phyloP scores from a whole-genome alignment of 2,797 vertebrate genomes.

The Sebastes hubbsi region DNA sequence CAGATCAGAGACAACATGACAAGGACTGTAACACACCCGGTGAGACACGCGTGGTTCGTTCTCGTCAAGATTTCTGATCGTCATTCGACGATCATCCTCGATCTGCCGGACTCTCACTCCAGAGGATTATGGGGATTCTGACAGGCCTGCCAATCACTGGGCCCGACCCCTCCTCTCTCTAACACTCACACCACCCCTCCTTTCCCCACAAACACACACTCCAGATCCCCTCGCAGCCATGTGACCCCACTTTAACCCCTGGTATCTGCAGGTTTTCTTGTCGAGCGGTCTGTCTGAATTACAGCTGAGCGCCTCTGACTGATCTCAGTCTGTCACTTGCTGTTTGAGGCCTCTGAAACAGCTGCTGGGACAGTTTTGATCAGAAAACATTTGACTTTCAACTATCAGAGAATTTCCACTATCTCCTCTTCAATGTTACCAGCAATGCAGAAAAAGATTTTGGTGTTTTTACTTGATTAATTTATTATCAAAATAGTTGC shows the following conservation, averaged over 20 bases:
- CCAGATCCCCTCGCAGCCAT: constrained; percentile 31
- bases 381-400: neutral
- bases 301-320: constrained; percentile 37
- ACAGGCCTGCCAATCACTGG: constrained; percentile 53
- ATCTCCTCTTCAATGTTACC: neutral
- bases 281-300: constrained; percentile 44
- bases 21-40: neutral
- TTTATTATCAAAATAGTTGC: neutral
- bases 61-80: neutral
- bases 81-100: neutral
- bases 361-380: neutral
- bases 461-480: neutral
- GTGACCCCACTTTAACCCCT: constrained; percentile 66
- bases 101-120: neutral
- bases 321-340: constrained; percentile 40
- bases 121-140: constrained; percentile 27
- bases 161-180: neutral
- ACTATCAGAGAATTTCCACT: neutral
- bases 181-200: neutral
- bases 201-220: neutral
- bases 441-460: neutral
- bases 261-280: constrained; percentile 22
- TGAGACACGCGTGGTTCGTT: neutral
- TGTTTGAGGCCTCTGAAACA: constrained; percentile 10
- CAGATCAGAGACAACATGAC: constrained; percentile 6